These are phyloP conservation scores for Neotoxoptera formosana DNA, from an alignment of 1,140 invertebrate genomes.

Conservation along the genomic window DNA sequence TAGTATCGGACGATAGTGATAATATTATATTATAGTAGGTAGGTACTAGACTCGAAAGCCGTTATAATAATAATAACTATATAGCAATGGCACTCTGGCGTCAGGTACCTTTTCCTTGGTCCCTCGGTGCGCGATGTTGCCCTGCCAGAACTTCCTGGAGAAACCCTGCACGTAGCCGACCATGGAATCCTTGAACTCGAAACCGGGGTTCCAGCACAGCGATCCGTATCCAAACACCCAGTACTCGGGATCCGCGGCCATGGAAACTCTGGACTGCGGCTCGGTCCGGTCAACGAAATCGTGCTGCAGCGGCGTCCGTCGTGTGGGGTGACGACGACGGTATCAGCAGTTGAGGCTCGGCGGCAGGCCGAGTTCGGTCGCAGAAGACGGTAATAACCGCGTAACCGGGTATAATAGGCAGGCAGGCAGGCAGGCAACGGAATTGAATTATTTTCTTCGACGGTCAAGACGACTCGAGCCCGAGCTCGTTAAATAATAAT, in stretches of 20 bases:
- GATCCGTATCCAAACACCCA: constrained; percentile 91
- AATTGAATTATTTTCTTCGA: too few species aligned
- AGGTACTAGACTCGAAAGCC: too few species aligned
- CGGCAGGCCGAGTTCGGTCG: too few species aligned
- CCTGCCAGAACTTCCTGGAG: constrained; percentile 84
- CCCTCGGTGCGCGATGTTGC: constrained; percentile 82
- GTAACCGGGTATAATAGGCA: too few species aligned
- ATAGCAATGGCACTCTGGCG: background rate
- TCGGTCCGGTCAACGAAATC: background rate
- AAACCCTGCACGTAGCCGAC: constrained; percentile 80
- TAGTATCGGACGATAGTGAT: too few species aligned
- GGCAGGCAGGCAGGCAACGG: too few species aligned
- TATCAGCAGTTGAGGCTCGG: too few species aligned
- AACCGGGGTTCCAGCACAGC: constrained; percentile 86
- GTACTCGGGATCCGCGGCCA: constrained; percentile 60
- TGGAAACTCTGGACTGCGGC: background rate
- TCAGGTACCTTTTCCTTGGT: constrained; percentile 74
- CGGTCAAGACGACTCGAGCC: too few species aligned
- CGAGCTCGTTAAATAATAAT: too few species aligned
- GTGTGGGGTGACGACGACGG: too few species aligned
- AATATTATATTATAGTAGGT: too few species aligned
- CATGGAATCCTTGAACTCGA: constrained; percentile 75
- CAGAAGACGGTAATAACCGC: too few species aligned
- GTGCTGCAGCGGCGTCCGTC: background rate
- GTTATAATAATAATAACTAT: background rate